phyloP scores from a whole-genome alignment of 2,888 invertebrate genomes.

The Phortica okadai region DNA sequence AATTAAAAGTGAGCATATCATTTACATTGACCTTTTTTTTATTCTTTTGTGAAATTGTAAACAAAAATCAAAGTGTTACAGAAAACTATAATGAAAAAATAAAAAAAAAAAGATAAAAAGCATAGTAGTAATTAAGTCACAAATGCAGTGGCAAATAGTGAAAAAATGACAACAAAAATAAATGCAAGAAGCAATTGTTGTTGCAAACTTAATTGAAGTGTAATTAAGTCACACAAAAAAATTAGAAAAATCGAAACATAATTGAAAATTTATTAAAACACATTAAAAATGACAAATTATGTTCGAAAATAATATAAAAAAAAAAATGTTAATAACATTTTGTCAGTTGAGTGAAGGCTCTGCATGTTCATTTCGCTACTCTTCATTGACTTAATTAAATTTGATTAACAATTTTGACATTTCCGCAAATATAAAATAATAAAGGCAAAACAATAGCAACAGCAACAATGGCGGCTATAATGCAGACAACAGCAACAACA shows the following conservation, averaged over 20 bases:
- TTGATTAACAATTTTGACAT: conserved; percentile 13
- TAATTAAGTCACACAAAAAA: background rate
- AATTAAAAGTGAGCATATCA: conserved; percentile 3
- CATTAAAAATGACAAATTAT: no score
- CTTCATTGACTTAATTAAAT: conserved; percentile 15
- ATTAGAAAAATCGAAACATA: no score
- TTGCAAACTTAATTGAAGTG: background rate
- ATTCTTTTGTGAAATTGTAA: background rate
- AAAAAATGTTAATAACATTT: no score
- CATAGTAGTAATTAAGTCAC: background rate
- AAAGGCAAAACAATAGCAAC: background rate
- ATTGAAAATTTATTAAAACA: no score
- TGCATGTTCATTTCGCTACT: no score
- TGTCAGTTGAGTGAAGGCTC: no score
- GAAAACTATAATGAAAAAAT: background rate
- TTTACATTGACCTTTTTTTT: conserved; percentile 15
- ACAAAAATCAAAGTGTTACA: background rate
- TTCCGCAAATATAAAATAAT: conserved; percentile 8
- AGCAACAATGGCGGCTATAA: conserved; percentile 6
- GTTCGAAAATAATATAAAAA: no score
- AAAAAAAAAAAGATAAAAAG: background rate
- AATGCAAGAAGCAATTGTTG: no score
- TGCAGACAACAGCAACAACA: background rate
- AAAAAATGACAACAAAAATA: no score
- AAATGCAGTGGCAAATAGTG: no score